Evolutionary conservation across 2,797 vertebrate species (phyloP).

Genomic region (Nothura maculosa): DNA sequence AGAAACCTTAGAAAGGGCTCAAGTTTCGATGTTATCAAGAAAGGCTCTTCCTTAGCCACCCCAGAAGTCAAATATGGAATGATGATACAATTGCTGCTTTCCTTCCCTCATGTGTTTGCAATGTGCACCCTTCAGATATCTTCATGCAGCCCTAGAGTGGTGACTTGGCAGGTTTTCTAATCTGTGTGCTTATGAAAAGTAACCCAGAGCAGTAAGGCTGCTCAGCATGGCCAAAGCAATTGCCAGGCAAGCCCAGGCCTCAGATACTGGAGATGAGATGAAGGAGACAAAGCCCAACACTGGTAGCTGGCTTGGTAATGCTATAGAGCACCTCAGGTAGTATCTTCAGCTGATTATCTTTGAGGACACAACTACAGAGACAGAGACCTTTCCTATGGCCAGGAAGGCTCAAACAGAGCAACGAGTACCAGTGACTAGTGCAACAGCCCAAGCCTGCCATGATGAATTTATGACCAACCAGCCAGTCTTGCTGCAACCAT

Average conservation of each 20-base stretch:
- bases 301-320: background rate
- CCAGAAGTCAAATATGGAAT: background rate
- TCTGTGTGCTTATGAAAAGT: background rate
- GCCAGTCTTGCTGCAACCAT: constrained; percentile 13
- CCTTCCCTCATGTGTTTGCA: background rate
- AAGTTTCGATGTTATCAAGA: background rate
- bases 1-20: background rate
- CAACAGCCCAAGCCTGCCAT: constrained; percentile 62
- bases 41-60: background rate
- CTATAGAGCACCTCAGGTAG: background rate
- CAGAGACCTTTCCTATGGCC: background rate
- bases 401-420: background rate
- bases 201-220: background rate
- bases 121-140: background rate
- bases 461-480: constrained; percentile 42
- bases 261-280: background rate
- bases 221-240: background rate
- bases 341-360: background rate
- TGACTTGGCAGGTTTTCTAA: background rate
- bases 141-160: background rate
- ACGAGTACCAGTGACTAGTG: background rate
- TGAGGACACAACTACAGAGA: background rate
- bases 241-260: background rate
- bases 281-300: background rate
- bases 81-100: background rate